A percentile compares a stretch with the other conserved stretches of the same genome.
Conservation (phyloP, 2,888 invertebrate genomes). For the Eutolmus rufibarbis region DNA sequence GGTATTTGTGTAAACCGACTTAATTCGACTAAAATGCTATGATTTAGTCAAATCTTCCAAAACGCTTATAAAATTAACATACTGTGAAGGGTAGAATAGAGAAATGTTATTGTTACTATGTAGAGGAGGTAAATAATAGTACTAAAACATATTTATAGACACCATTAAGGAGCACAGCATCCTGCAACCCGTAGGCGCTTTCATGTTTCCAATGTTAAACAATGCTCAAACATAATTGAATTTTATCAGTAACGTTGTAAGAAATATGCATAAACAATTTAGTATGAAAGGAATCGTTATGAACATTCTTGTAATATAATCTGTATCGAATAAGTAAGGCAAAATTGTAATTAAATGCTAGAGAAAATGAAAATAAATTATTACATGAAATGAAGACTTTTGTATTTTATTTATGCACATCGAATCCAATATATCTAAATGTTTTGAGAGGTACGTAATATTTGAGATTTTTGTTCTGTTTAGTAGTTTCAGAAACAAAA, state of each 20-base stretch:
- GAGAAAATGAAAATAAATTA: constrained; percentile 12
- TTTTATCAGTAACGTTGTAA: constrained; percentile 19
- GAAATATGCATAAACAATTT: neutral
- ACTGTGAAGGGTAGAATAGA: constrained; percentile 9
- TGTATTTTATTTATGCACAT: neutral
- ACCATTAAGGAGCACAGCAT: neutral
- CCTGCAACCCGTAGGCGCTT: constrained; percentile 15
- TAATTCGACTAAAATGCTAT: neutral
- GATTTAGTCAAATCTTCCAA: constrained; percentile 30
- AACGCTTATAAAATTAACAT: constrained; percentile 32
- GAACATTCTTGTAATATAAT: constrained; percentile 26
- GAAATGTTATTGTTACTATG: constrained; percentile 27
- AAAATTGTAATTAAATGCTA: constrained; percentile 7
- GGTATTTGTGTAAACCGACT: neutral
- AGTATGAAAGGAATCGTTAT: constrained; percentile 10
- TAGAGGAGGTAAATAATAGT: neutral
- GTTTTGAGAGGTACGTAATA: no score
- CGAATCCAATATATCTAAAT: neutral
- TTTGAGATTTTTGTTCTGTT: no score
- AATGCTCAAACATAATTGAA: constrained; percentile 26
- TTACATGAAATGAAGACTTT: neutral
- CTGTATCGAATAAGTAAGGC: neutral
- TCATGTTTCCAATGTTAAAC: constrained; percentile 15
- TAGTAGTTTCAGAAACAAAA: no score
- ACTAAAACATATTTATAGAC: neutral